Evolutionary conservation across 2,113 vertebrate species (phyloP).

Genomic region (Uria aalge): DNA sequence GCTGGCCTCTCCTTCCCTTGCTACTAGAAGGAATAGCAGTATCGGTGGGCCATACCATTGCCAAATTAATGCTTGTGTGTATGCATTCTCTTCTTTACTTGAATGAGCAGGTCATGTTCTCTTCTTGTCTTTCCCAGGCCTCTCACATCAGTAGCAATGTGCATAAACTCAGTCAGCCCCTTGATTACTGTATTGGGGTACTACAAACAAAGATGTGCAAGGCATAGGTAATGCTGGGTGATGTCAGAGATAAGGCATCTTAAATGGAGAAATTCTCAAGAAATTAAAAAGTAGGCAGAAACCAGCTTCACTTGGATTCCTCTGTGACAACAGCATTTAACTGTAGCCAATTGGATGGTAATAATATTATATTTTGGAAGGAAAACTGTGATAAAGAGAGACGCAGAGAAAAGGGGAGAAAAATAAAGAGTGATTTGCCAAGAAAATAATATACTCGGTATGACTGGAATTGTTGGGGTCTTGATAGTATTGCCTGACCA

Average conservation of each 20-base stretch:
- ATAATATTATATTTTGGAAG: neutral
- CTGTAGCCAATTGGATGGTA: neutral
- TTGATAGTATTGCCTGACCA: neutral
- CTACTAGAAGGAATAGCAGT: neutral
- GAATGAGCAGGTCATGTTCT: neutral
- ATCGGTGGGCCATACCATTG: neutral
- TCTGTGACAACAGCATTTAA: neutral
- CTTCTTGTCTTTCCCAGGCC: neutral
- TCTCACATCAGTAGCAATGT: neutral
- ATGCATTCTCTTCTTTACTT: neutral
- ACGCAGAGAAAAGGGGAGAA: neutral
- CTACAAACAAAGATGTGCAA: neutral
- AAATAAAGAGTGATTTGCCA: neutral
- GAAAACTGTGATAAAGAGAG: neutral
- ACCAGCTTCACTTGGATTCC: neutral
- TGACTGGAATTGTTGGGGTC: neutral
- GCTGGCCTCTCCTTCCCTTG: neutral
- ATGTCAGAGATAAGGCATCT: neutral
- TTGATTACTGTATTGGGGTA: neutral
- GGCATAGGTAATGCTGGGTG: neutral
- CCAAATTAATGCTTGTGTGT: rapidly evolving
- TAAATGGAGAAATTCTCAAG: neutral
- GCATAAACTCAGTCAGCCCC: neutral
- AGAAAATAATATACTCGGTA: neutral
- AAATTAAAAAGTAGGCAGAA: neutral